These are phyloP conservation scores for Xiphophorus birchmanni DNA, from an alignment of 2,797 vertebrate genomes.

Conservation along the genomic window DNA sequence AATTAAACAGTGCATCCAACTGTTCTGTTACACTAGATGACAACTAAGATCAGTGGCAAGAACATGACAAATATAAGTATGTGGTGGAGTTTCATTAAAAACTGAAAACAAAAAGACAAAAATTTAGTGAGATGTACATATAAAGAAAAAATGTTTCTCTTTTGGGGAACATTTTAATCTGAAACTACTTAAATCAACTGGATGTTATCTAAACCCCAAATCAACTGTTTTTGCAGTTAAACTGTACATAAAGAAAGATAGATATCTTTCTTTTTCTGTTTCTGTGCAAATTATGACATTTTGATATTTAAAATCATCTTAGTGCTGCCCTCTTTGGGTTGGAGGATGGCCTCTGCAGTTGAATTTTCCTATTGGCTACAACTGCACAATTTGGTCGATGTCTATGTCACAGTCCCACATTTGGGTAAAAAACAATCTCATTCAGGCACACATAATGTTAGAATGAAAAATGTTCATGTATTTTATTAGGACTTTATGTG, in stretches of 20 bases:
- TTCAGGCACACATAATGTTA: no score
- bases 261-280: no score
- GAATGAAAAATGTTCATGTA: not conserved
- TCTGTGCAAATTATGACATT: no score
- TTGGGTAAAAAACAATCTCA: no score
- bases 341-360: no score
- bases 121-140: not conserved
- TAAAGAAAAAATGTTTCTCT: not conserved
- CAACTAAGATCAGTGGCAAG: not conserved
- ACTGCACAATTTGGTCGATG: no score
- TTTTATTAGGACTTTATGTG: not conserved
- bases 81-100: not conserved
- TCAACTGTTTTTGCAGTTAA: no score
- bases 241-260: no score
- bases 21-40: slow-evolving; percentile 4
- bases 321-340: no score
- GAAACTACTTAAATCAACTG: not conserved
- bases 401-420: no score
- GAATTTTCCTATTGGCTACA: no score
- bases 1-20: not conserved
- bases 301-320: no score
- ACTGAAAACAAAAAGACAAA: not conserved
- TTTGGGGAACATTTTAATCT: not conserved
- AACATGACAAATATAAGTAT: not conserved
- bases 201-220: not conserved